Percentiles rank a stretch among this genome's conserved stretches.
Conservation (phyloP, 2,113 vertebrate genomes). For the Antechinus flavipes region DNA sequence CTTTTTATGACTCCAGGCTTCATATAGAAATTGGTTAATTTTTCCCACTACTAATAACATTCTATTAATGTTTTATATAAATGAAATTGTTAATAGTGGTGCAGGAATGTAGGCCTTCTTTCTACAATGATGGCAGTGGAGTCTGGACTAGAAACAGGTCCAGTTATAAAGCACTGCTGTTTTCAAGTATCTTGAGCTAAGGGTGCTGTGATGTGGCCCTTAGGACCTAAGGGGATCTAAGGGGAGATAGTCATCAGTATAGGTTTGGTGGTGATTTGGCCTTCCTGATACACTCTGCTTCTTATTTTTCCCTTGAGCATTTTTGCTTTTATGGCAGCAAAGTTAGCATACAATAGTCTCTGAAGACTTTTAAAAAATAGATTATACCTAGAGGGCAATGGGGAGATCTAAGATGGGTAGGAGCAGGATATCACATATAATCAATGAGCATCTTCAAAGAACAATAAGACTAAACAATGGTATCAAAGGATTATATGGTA, state of each 20-base stretch:
- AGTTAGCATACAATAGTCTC: background rate
- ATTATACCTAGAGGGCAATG: background rate
- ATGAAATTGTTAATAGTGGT: background rate
- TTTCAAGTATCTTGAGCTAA: background rate
- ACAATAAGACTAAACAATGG: background rate
- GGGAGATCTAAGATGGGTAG: background rate
- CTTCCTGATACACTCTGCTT: background rate
- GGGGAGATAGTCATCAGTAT: background rate
- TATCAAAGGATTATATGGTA: background rate
- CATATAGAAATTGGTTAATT: too few relatives aligned
- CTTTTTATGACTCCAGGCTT: too few relatives aligned
- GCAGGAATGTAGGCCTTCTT: background rate
- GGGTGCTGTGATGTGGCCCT: too few relatives aligned
- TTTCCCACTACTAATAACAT: too few relatives aligned
- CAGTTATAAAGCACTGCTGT: background rate
- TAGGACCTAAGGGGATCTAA: background rate
- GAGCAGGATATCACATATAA: background rate
- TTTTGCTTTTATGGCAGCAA: background rate
- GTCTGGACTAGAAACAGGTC: background rate
- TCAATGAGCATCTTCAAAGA: background rate
- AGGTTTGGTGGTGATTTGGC: background rate
- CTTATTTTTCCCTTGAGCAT: background rate
- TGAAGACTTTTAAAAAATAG: background rate
- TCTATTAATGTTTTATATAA: too few relatives aligned
- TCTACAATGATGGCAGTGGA: background rate